Evolutionary conservation across 2,888 invertebrate species (phyloP).

Genomic region (Argyra leucocephala): DNA sequence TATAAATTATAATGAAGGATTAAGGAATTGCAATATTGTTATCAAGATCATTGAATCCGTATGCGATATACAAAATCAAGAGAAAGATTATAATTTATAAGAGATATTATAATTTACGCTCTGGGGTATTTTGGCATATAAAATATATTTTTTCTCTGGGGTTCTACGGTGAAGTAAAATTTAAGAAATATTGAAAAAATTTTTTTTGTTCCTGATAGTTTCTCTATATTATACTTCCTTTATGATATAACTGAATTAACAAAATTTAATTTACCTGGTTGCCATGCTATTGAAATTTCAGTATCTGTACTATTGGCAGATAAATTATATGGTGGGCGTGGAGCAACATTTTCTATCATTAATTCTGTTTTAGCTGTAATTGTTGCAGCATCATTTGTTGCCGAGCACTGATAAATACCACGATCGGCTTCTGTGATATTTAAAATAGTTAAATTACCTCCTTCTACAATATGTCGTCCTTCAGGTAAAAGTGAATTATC

Average conservation of each 20-base stretch:
- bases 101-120: too few species aligned
- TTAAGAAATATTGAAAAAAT: too few species aligned
- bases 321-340: conserved; percentile 83
- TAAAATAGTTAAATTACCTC: conserved; percentile 74
- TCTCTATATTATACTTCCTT: too few species aligned
- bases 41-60: too few species aligned
- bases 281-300: conserved; percentile 72
- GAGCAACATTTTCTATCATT: conserved; percentile 74
- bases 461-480: conserved; percentile 57
- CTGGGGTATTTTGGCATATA: too few species aligned
- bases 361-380: conserved; percentile 70
- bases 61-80: too few species aligned
- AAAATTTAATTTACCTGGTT: conserved; percentile 49
- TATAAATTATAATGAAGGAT: too few species aligned
- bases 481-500: conserved; percentile 61
- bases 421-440: conserved; percentile 76
- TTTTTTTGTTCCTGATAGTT: too few species aligned
- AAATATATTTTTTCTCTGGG: too few species aligned
- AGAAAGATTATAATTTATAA: too few species aligned
- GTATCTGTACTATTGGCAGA: conserved; percentile 62
- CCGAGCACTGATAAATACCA: conserved; percentile 74
- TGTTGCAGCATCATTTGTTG: conserved; percentile 80
- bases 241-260: not conserved
- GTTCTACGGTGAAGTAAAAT: too few species aligned
- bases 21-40: too few species aligned